These are phyloP conservation scores for Lagodon rhomboides DNA, from an alignment of 2,797 vertebrate species.

Conservation along the genomic window DNA sequence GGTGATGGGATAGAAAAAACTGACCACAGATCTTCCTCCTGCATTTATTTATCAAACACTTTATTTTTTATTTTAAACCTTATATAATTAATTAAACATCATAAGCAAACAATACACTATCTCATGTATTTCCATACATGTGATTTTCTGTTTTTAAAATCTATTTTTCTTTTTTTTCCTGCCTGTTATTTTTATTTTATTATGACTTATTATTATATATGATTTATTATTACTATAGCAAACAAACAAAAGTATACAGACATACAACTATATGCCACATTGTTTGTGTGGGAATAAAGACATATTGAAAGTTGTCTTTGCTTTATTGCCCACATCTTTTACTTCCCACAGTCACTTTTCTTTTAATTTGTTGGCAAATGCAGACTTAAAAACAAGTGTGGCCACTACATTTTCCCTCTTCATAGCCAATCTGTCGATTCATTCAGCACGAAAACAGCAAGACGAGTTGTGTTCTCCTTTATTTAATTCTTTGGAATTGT, in stretches of 20 bases:
- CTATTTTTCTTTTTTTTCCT: too few species aligned
- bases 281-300: neutral
- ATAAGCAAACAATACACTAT: too few species aligned
- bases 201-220: too few species aligned
- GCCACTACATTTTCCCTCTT: neutral
- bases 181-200: too few species aligned
- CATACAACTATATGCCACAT: neutral
- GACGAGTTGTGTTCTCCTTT: slow-evolving; percentile 55
- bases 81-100: too few species aligned
- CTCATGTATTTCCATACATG: neutral
- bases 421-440: neutral
- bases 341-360: neutral
- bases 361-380: neutral
- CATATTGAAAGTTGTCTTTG: neutral
- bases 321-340: neutral
- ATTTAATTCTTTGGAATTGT: slow-evolving; percentile 73
- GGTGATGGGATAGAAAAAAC: too few species aligned
- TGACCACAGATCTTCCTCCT: too few species aligned
- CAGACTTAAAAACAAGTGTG: neutral
- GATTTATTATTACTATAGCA: neutral
- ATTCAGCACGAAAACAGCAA: slow-evolving; percentile 20
- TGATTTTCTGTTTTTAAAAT: neutral
- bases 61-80: too few species aligned
- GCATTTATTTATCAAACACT: too few species aligned
- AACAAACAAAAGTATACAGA: too few species aligned